Evolutionary conservation across 2,888 invertebrate species (phyloP), one percentile per base, ranked within the genome.

Genomic region (Lordiphosa fenestrarum): DNA sequence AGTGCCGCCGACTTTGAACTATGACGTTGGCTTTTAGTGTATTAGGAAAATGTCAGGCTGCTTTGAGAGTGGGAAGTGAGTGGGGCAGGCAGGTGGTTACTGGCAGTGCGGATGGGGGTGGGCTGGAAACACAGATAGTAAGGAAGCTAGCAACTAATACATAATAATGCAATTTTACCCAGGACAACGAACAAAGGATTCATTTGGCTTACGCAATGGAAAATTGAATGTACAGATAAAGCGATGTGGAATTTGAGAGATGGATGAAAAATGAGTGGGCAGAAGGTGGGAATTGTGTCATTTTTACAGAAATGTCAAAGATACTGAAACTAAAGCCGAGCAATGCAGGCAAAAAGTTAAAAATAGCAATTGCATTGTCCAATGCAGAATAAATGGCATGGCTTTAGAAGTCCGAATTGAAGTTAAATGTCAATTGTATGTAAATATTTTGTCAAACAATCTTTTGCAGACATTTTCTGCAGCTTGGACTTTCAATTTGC

Each of bases 1-100:
- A 75, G 80, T 73, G 73, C 80, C 68, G 69, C 51, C 47, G 66
- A 62, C 80, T 76, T 73, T 75, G 76, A 74, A 74, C 78, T 75
- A 63, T 71, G 78, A 78, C 76, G 70, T 70, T 76, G 60, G 76
- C 77, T 77, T 83, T 83, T 73, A 83, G 73, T 67, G 66, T 76
- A 80, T 80, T 83, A 80, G 58, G 64, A 71, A 71, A 61, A 69
- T 53, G 59, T 59, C 64, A 63, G n/a, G 44, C 50, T 39, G 49
- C 49, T 52, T 41, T 38, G 38, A 13, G 37, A 38, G 37, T n/a
- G 35, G 13, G 40, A 44, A 39, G 41, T 9, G 21, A 19, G 35
- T 15, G 23, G 36, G n/a, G 42, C 36, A 33, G 35, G 23, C 46
- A 19, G 41, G 38, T 48, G 33, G 21, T 15, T 7, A 25, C 25